Conservation (phyloP, 2,113 vertebrate species). For the Lagenorhynchus albirostris region DNA sequence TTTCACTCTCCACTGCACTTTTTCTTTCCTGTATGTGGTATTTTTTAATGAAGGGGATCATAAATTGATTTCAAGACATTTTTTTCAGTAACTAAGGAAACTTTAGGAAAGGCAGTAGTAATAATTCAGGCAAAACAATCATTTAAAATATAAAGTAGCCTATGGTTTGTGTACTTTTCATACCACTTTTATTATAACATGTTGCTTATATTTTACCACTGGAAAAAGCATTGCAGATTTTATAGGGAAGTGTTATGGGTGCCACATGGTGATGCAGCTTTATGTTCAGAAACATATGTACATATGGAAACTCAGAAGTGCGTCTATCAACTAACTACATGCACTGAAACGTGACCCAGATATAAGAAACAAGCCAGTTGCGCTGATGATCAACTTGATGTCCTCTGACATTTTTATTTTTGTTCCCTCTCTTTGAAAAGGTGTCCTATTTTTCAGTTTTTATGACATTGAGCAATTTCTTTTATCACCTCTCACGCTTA, state of each 20-base stretch:
- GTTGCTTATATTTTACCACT: neutral
- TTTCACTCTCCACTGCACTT: neutral
- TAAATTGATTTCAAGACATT: neutral
- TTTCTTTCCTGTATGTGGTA: neutral
- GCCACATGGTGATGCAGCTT: neutral
- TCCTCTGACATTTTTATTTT: constrained; percentile 42
- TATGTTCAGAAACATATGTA: neutral
- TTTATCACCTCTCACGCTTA: neutral
- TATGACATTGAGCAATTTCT: neutral
- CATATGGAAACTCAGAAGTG: neutral
- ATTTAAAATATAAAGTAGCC: neutral
- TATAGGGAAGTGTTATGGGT: neutral
- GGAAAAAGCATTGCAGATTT: neutral
- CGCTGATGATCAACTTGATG: neutral
- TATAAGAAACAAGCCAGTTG: neutral
- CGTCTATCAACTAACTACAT: neutral
- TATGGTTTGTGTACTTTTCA: neutral
- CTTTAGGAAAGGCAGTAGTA: neutral
- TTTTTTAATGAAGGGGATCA: neutral
- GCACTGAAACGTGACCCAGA: neutral
- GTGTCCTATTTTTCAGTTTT: neutral
- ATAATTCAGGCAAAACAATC: neutral
- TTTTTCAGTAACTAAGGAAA: neutral
- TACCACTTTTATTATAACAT: neutral
- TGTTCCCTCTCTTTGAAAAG: neutral